phyloP scores from a whole-genome alignment of 2,888 invertebrate genomes.

The Lasiommata megera region DNA sequence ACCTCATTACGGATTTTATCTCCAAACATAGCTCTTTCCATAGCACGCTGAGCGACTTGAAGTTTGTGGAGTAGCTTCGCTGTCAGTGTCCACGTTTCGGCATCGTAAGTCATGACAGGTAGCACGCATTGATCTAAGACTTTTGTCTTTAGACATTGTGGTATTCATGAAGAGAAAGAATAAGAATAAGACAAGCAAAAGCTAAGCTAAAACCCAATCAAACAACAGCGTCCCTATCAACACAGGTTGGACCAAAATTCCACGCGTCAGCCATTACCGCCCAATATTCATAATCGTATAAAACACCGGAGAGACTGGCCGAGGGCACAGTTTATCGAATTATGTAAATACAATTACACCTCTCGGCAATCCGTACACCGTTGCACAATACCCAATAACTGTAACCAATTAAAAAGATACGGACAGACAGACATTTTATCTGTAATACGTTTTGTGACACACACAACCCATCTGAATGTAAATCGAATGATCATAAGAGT shows the following conservation, averaged over 20 bases:
- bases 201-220: background rate
- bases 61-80: too few relatives aligned
- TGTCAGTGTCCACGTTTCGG: too few relatives aligned
- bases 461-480: background rate
- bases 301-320: slow-evolving; percentile 33
- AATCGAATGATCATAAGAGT: background rate
- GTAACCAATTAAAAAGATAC: slow-evolving; percentile 44
- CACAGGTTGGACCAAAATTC: slow-evolving; percentile 8
- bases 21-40: too few relatives aligned
- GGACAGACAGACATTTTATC: slow-evolving; percentile 25
- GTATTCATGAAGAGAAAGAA: too few relatives aligned
- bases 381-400: slow-evolving; percentile 36
- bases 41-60: too few relatives aligned
- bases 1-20: too few relatives aligned
- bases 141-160: too few relatives aligned
- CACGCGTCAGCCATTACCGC: slow-evolving; percentile 18
- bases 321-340: slow-evolving; percentile 35
- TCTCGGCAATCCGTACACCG: slow-evolving; percentile 35
- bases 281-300: slow-evolving; percentile 32
- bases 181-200: too few relatives aligned
- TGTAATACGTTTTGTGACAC: slow-evolving; percentile 7
- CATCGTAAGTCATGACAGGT: too few relatives aligned
- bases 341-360: slow-evolving; percentile 47
- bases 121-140: too few relatives aligned
- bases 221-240: background rate